phyloP scores from a whole-genome alignment of 2,797 vertebrate genomes.

The Micropoecilia bifurca region DNA sequence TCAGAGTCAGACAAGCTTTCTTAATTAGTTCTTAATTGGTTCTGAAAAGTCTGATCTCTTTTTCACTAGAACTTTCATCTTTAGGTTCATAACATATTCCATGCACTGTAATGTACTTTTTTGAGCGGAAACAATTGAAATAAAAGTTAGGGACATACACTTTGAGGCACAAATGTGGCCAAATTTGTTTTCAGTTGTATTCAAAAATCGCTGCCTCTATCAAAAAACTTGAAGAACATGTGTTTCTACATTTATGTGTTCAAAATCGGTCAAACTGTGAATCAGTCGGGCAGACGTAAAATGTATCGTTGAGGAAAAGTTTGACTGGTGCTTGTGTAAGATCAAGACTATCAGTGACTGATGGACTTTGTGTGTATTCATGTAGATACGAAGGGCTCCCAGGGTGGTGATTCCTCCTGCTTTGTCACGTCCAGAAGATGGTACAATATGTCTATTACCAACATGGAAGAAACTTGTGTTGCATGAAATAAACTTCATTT shows the following conservation, averaged over 20 bases:
- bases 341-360: neutral
- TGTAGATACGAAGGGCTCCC: conserved; percentile 67
- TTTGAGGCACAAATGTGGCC: neutral
- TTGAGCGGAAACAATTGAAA: neutral
- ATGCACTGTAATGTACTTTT: neutral
- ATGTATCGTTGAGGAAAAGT: neutral
- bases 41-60: neutral
- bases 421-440: conserved; percentile 13
- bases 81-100: neutral
- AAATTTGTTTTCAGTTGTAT: neutral
- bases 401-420: conserved; percentile 62
- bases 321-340: neutral
- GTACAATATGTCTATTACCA: conserved; percentile 9
- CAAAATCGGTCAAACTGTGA: neutral
- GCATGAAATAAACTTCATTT: conserved; percentile 63
- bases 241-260: neutral
- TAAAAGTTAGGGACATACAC: neutral
- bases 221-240: neutral
- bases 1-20: neutral
- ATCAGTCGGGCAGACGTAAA: neutral
- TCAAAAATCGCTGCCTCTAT: neutral
- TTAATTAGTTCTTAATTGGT: neutral
- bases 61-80: neutral
- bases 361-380: conserved; percentile 26
- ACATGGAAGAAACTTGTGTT: conserved; percentile 42